Evolutionary conservation across 2,888 invertebrate genomes (phyloP), one percentile per base, ranked within the genome.

Genomic region (Macaria notata): DNA sequence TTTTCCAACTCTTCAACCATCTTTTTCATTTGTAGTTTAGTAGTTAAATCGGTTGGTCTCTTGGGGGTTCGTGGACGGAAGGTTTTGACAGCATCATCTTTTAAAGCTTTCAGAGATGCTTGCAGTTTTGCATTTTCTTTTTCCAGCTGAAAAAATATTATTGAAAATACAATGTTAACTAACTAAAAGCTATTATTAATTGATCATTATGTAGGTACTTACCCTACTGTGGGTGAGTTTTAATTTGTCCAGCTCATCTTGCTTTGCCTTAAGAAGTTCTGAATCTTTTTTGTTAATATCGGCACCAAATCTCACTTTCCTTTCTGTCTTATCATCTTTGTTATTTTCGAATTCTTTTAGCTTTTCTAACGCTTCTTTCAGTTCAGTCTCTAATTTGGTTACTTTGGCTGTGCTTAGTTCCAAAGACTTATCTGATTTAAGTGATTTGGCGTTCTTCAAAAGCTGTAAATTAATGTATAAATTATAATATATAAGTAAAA

Each of bases 1-100:
- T 94, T 95, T 84, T 98, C 98, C 68, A 98, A 89, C 65, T 98
- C 97, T 58, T 96, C 95, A 3, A 98, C 94, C 94, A 97, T 96
- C 72, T 94, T 96, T 70, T 95, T 96, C 72, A 97, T 85, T 81
- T 95, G 95, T 48, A 94, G 77, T 83, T 95, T 95, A 1, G 95
- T 94, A 33, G 94, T 94, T 50, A 94, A 84, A 72, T 96, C 96
- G 5, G 95, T 95, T 6, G 94, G 92, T 72, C 94, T 95, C 75
- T 96, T 96, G 3, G 95, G 93, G n/a, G 93, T 93, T 68, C 96
- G 92, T 31, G 94, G 93, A 66, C 94, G 95, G 68, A 95, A 93
- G 36, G 93, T 93, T 67, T 93, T 93, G n/a, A 94, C 89, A 1
- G 94, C 92, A 60, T 94, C 94, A 62, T 94, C 92, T 72, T 94